These are phyloP conservation scores for Eidolon dupreanum DNA, from an alignment of 2,797 vertebrate species.

Conservation along the genomic window DNA sequence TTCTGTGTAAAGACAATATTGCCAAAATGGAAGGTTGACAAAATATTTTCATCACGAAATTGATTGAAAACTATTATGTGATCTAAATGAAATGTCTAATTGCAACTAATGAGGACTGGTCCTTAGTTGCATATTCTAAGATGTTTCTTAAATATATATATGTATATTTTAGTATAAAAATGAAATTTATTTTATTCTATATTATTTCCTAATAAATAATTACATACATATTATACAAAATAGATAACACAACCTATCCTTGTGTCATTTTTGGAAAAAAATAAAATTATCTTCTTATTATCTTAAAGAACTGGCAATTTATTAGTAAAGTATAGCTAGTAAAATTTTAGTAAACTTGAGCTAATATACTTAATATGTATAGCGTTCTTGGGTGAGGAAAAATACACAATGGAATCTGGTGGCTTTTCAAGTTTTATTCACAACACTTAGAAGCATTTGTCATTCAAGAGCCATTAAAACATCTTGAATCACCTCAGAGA, in stretches of 20 bases:
- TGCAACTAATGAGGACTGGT: neutral
- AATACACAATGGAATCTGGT: neutral
- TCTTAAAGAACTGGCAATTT: neutral
- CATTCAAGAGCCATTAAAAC: neutral
- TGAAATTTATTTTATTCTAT: neutral
- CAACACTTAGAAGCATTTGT: neutral
- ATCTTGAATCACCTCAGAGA: neutral
- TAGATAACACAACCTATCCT: neutral
- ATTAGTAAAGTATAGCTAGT: neutral
- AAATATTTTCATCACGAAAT: neutral
- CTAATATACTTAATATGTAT: neutral
- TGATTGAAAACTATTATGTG: neutral
- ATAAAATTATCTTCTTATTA: neutral
- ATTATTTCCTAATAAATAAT: neutral
- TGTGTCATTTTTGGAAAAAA: neutral
- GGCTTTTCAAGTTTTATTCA: slow-evolving; percentile 10
- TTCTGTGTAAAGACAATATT: neutral
- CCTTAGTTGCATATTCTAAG: neutral
- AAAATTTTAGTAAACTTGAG: neutral
- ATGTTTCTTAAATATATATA: neutral
- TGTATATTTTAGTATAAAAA: neutral
- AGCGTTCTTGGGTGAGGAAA: neutral
- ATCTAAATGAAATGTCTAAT: neutral
- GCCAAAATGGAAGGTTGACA: neutral
- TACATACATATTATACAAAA: neutral